Percentiles rank a stretch among this genome's conserved stretches.
phyloP scores from a whole-genome alignment of 2,797 vertebrate genomes.

The Hoplostethus atlanticus region DNA sequence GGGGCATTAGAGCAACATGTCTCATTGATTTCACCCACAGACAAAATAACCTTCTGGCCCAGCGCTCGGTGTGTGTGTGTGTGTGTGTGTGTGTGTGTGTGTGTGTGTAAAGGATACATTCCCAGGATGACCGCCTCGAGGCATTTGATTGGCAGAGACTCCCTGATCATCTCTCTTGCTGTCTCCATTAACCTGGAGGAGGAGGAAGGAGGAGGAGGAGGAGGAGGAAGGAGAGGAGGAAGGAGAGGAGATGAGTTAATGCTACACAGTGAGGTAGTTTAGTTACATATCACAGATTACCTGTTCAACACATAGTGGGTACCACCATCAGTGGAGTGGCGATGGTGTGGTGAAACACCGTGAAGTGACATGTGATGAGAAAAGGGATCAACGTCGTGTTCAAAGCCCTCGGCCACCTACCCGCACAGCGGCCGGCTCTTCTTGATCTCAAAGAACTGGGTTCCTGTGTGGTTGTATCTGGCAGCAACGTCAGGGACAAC shows the following conservation, averaged over 20 bases:
- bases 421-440: conserved; percentile 95
- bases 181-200: conserved; percentile 94
- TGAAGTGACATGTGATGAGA: too few species aligned
- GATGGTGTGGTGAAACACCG: too few species aligned
- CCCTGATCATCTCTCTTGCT: conserved; percentile 96
- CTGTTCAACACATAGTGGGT: too few species aligned
- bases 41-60: conserved; percentile 44
- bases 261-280: too few species aligned
- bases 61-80: background rate
- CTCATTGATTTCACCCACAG: conserved; percentile 61
- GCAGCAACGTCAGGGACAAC: conserved; percentile 57
- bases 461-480: conserved; percentile 99
- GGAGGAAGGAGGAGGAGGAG: conserved; percentile 31
- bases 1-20: conserved; percentile 48
- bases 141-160: conserved; percentile 98
- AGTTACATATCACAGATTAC: too few species aligned
- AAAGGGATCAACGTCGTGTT: too few species aligned
- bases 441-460: conserved; percentile 98
- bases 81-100: conserved; percentile 13
- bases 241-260: too few species aligned
- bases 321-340: too few species aligned
- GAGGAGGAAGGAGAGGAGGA: background rate
- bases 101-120: conserved; percentile 92
- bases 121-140: conserved; percentile 98
- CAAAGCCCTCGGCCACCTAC: conserved; percentile 79